These are phyloP conservation scores for Odontothrips loti DNA, from an alignment of 2,888 invertebrate genomes.

Conservation along the genomic window DNA sequence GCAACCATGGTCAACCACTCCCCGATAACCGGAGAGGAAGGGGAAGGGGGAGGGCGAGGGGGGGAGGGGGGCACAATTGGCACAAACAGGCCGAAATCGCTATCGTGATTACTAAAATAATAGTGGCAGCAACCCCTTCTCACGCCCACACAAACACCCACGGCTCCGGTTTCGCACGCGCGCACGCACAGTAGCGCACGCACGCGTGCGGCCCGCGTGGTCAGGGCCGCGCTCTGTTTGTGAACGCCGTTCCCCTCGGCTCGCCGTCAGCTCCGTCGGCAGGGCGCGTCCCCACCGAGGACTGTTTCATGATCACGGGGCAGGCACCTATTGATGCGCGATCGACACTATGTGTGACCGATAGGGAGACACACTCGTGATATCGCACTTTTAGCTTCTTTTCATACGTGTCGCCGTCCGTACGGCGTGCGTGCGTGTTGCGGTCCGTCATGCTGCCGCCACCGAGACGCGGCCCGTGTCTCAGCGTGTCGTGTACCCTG, in stretches of 20 bases:
- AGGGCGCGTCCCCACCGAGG: background rate
- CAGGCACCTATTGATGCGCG: no score
- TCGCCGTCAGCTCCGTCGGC: no score
- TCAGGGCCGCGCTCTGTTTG: background rate
- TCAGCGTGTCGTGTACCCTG: no score
- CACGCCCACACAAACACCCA: background rate
- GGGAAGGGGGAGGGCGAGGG: no score
- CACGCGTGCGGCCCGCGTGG: background rate
- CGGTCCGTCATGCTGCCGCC: no score
- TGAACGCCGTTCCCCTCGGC: background rate
- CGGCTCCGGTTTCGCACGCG: background rate
- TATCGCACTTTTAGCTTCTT: background rate
- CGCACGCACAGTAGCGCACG: background rate
- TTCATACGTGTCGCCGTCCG: background rate
- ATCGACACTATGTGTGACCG: background rate
- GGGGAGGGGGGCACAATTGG: no score
- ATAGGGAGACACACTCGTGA: background rate
- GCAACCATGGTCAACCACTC: no score
- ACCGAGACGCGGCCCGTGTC: no score
- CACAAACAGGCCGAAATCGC: background rate
- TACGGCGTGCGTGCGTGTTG: no score
- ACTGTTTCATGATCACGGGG: no score
- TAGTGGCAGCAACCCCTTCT: background rate
- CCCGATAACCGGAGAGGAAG: no score
- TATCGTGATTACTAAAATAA: slow-evolving; percentile 21